phyloP scores from a whole-genome alignment of 2,113 vertebrate genomes.

The Cynoglossus semilaevis region DNA sequence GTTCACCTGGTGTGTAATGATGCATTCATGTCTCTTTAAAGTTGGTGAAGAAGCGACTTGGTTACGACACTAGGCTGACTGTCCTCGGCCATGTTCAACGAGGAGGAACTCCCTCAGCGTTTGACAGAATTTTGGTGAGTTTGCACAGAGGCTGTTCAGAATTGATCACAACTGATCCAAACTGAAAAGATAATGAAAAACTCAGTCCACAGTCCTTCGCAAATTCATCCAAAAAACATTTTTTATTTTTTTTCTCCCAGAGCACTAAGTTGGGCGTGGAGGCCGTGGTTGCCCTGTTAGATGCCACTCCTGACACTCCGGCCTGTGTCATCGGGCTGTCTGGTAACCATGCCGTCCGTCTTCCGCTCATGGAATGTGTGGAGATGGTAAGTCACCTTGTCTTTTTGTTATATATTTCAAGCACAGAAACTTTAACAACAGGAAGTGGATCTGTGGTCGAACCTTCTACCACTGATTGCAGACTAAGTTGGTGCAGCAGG shows the following conservation, averaged over 20 bases:
- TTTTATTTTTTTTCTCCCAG: slow-evolving; percentile 61
- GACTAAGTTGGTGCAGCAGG: slow-evolving; percentile 90
- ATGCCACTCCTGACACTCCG: slow-evolving; percentile 85
- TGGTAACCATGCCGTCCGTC: slow-evolving; percentile 86
- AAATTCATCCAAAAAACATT: too few species aligned
- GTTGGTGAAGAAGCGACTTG: slow-evolving; percentile 85
- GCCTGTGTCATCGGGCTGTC: slow-evolving; percentile 92
- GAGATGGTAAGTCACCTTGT: slow-evolving; percentile 81
- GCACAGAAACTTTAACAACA: not conserved
- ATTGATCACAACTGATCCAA: too few species aligned
- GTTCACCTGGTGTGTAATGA: not conserved
- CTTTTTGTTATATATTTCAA: slow-evolving; percentile 2
- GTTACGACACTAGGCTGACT: slow-evolving; percentile 90
- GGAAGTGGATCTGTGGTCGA: not conserved
- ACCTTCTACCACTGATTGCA: slow-evolving; percentile 28
- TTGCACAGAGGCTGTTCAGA: not conserved
- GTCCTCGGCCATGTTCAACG: slow-evolving; percentile 94
- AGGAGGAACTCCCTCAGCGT: slow-evolving; percentile 90
- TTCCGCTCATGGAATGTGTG: slow-evolving; percentile 94
- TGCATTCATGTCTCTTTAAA: slow-evolving; percentile 49
- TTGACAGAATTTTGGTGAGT: slow-evolving; percentile 90
- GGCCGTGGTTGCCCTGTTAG: slow-evolving; percentile 88
- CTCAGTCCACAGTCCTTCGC: too few species aligned
- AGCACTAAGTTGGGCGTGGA: slow-evolving; percentile 95
- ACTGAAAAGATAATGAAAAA: too few species aligned